A percentile compares a stretch with the other conserved stretches of the same genome.
Conservation (phyloP, 2,797 vertebrate species). For the Poecilia velifera region DNA sequence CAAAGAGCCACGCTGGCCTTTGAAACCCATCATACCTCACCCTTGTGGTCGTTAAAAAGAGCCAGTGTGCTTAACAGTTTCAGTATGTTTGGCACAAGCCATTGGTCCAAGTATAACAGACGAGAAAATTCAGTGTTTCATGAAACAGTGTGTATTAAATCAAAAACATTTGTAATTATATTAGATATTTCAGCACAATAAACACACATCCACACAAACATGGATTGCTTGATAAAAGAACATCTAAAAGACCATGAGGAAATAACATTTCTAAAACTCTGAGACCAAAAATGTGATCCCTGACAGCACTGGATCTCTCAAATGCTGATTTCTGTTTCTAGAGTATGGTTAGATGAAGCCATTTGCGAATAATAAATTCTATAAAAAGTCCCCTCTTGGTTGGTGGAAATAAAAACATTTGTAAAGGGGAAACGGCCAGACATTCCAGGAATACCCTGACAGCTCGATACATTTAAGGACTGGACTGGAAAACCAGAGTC, state of each 20-base stretch:
- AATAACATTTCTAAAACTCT: slow-evolving; percentile 27
- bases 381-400: slow-evolving; percentile 64
- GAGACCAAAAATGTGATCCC: slow-evolving; percentile 23
- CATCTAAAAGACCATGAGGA: slow-evolving; percentile 33
- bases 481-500: slow-evolving; percentile 90
- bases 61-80: slow-evolving; percentile 88
- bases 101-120: slow-evolving; percentile 54
- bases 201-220: slow-evolving; percentile 40
- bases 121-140: slow-evolving; percentile 75
- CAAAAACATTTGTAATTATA: slow-evolving; percentile 70
- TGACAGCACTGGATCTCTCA: slow-evolving; percentile 27
- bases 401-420: slow-evolving; percentile 82
- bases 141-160: slow-evolving; percentile 72
- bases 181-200: slow-evolving; percentile 55
- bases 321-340: slow-evolving; percentile 40
- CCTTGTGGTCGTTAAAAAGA: slow-evolving; percentile 87
- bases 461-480: slow-evolving; percentile 88
- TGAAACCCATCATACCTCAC: slow-evolving; percentile 89
- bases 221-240: slow-evolving; percentile 37
- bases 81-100: slow-evolving; percentile 89
- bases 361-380: slow-evolving; percentile 54
- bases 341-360: slow-evolving; percentile 30
- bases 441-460: slow-evolving; percentile 92
- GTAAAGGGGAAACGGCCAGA: slow-evolving; percentile 84
- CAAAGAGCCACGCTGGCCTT: slow-evolving; percentile 87